These are phyloP conservation scores for Simalia tracyae DNA, from an alignment of 2,797 vertebrate genomes.

Conservation along the genomic window DNA sequence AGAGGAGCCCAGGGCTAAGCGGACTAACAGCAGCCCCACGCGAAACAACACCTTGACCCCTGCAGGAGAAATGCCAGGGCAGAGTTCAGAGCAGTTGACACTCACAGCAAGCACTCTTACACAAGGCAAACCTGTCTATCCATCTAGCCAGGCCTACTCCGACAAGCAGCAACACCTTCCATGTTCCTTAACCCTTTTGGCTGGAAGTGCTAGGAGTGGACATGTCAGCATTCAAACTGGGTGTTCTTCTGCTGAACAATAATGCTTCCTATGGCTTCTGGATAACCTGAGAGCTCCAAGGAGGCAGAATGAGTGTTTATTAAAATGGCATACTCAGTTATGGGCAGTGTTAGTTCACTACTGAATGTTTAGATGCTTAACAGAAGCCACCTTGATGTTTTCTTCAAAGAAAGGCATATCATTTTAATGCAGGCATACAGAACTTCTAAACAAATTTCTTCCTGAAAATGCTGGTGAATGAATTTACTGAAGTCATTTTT, in stretches of 20 bases:
- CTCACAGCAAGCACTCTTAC: not conserved
- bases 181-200: not conserved
- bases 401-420: too few species aligned
- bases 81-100: not conserved
- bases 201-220: not conserved
- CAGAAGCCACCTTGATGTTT: not conserved
- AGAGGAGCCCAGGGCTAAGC: constrained; percentile 79
- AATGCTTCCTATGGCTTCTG: not conserved
- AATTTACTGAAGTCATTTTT: not conserved
- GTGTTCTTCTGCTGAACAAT: not conserved
- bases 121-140: not conserved
- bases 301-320: not conserved
- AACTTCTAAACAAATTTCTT: not conserved
- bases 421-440: too few species aligned
- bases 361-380: not conserved
- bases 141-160: not conserved
- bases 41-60: constrained; percentile 86
- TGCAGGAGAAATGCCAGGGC: constrained; percentile 49
- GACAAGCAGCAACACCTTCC: not conserved
- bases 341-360: not conserved
- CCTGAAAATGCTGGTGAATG: not conserved
- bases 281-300: not conserved
- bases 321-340: not conserved
- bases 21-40: constrained; percentile 83
- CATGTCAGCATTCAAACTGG: not conserved